These are phyloP conservation scores for Microtus ochrogaster DNA, from an alignment of 2,113 vertebrate genomes.

Conservation along the genomic window DNA sequence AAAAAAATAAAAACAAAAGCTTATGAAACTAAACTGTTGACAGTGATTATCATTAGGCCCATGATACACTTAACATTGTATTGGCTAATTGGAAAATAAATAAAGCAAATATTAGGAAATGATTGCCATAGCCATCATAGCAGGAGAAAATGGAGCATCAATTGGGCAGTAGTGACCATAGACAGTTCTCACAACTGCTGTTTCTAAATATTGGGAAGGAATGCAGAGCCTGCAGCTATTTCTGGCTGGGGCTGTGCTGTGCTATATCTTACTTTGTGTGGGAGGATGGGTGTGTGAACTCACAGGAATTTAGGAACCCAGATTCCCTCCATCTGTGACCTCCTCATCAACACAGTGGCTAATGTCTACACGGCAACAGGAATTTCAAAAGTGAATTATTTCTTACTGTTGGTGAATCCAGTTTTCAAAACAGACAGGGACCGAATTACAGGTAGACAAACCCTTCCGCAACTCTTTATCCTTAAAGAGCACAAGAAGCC, in stretches of 20 bases:
- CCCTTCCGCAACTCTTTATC: background rate
- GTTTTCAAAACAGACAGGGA: background rate
- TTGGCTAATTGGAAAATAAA: background rate
- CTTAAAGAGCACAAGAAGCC: background rate
- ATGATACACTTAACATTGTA: background rate
- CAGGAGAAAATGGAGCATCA: background rate
- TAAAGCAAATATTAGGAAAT: background rate
- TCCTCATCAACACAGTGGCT: conserved; percentile 9
- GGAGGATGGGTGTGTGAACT: conserved; percentile 63
- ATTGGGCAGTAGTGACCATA: background rate
- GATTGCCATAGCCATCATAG: accelerated
- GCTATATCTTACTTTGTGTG: conserved; percentile 38
- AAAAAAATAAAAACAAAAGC: background rate
- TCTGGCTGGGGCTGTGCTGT: conserved; percentile 51
- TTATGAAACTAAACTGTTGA: background rate
- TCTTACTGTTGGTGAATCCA: background rate
- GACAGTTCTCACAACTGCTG: conserved; percentile 19
- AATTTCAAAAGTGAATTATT: conserved; percentile 67
- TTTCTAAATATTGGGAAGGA: conserved; percentile 48
- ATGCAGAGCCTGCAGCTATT: conserved; percentile 69
- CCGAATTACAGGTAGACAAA: background rate
- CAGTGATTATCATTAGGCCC: too few species aligned
- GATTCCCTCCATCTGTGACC: conserved; percentile 62
- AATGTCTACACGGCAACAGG: background rate
- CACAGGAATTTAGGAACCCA: conserved; percentile 68